phyloP scores from a whole-genome alignment of 2,113 vertebrate genomes.

The rat (Rattus norvegicus) region DNA sequence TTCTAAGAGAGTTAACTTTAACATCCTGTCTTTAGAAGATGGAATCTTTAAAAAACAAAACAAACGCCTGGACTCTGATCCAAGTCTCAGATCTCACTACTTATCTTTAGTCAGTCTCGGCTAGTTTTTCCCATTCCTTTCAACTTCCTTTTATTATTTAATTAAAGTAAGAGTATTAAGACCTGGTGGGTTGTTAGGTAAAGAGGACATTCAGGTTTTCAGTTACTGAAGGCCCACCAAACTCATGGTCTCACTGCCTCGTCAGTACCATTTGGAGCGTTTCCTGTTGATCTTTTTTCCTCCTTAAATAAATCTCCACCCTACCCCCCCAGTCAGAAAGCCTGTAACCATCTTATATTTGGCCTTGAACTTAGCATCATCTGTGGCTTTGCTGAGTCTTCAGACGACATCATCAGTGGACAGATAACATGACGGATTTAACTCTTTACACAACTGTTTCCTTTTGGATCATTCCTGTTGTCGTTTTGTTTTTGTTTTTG shows the following conservation, averaged over 20 bases:
- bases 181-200: not conserved
- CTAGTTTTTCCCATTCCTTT: not conserved
- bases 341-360: not conserved
- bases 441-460: not conserved
- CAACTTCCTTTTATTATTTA: not conserved
- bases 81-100: not conserved
- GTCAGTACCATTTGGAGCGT: not conserved
- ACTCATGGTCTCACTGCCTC: not conserved
- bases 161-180: not conserved
- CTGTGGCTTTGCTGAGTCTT: not conserved
- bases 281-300: not conserved
- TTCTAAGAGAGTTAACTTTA: not conserved
- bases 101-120: not conserved
- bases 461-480: not conserved
- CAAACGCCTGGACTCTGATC: not conserved
- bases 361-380: not conserved
- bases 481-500: not conserved
- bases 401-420: not conserved
- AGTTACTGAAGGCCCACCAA: not conserved
- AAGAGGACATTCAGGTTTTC: not conserved
- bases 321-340: not conserved
- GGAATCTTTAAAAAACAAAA: slow-evolving; percentile 7
- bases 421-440: not conserved
- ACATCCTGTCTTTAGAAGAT: slow-evolving; percentile 23
- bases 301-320: not conserved